Evolutionary conservation across 2,888 invertebrate species (phyloP).

Genomic region (Cephalotes varians): DNA sequence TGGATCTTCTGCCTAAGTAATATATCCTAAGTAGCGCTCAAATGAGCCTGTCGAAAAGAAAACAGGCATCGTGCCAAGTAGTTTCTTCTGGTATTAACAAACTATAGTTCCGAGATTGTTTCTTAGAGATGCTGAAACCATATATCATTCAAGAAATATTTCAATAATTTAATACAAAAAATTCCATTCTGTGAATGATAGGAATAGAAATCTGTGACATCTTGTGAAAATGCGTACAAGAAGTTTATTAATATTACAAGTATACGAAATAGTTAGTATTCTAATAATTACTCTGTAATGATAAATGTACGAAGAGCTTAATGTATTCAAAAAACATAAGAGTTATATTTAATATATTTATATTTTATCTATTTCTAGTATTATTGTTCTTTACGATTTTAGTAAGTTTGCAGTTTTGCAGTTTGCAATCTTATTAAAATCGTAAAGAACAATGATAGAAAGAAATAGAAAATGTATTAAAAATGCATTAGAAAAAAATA

Average conservation of each 20-base stretch:
- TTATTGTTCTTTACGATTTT: not conserved
- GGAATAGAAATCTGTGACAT: conserved; percentile 38
- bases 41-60: conserved; percentile 63
- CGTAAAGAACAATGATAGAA: not conserved
- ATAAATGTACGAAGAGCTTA: not conserved
- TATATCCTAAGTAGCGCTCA: conserved; percentile 65
- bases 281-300: not conserved
- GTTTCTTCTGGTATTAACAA: conserved; percentile 70
- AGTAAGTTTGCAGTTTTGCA: not conserved
- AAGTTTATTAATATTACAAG: not conserved
- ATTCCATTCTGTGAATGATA: conserved; percentile 64
- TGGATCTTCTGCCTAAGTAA: conserved; percentile 66
- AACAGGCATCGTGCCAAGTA: conserved; percentile 70
- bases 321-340: not conserved
- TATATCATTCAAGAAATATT: conserved; percentile 63
- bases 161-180: conserved; percentile 64
- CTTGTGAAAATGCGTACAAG: not conserved
- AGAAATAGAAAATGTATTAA: not conserved
- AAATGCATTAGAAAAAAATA: too few relatives aligned
- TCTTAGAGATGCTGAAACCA: conserved; percentile 66
- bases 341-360: not conserved
- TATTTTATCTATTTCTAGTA: not conserved
- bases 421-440: not conserved
- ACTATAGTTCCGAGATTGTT: conserved; percentile 70
- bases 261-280: not conserved